Percentiles rank a stretch among this genome's conserved stretches.
Conservation (phyloP, 1,140 invertebrate species). For the Macrosteles quadrilineatus region DNA sequence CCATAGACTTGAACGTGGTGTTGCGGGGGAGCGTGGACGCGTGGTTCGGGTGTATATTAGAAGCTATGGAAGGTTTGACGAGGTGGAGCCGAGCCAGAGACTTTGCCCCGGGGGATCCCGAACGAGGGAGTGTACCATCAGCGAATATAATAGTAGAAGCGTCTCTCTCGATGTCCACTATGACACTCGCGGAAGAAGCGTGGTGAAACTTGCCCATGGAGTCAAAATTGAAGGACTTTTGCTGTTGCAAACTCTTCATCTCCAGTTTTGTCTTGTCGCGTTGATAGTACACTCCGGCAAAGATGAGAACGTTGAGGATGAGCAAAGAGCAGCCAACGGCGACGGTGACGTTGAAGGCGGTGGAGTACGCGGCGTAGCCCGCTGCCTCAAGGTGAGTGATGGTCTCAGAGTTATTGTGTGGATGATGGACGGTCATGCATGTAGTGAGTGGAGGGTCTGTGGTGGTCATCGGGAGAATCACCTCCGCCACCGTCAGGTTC, state of each 20-base stretch:
- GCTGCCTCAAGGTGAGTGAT: slow-evolving; percentile 74
- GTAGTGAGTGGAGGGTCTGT: slow-evolving; percentile 53
- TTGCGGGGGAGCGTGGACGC: slow-evolving; percentile 35
- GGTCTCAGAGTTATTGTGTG: slow-evolving; percentile 59
- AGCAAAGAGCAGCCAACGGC: slow-evolving; percentile 81
- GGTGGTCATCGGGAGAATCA: slow-evolving; percentile 53
- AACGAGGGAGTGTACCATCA: slow-evolving; percentile 44
- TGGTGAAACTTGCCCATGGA: slow-evolving; percentile 30
- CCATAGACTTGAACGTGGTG: not conserved
- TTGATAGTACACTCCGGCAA: slow-evolving; percentile 92
- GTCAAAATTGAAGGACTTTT: slow-evolving; percentile 30
- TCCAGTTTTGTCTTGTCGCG: slow-evolving; percentile 72
- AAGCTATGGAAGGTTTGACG: slow-evolving; percentile 48
- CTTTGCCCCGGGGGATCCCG: slow-evolving; percentile 20
- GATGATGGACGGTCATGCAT: slow-evolving; percentile 36
- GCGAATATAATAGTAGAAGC: slow-evolving; percentile 66
- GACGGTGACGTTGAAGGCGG: slow-evolving; percentile 81
- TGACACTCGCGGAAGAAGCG: slow-evolving; percentile 56
- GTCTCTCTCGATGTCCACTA: slow-evolving; percentile 79
- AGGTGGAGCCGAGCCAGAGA: slow-evolving; percentile 56
- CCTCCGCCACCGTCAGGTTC: slow-evolving; percentile 41
- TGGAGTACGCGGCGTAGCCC: slow-evolving; percentile 73
- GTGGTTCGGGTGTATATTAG: slow-evolving; percentile 44
- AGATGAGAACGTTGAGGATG: slow-evolving; percentile 84
- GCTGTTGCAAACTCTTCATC: slow-evolving; percentile 43